These are phyloP conservation scores for Lasiurus cinereus DNA, from an alignment of 2,113 vertebrate species.

Conservation along the genomic window DNA sequence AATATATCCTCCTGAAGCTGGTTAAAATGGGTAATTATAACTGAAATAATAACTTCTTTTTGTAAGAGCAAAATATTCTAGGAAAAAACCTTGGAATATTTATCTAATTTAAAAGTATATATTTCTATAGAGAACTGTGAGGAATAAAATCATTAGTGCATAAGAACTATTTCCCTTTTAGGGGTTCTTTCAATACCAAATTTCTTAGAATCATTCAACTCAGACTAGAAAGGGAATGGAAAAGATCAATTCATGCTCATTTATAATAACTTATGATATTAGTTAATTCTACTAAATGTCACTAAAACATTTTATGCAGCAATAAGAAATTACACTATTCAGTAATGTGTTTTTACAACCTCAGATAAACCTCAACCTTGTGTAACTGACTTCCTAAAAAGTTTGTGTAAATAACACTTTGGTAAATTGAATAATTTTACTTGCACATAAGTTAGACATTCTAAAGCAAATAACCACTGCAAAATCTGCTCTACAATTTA, in stretches of 20 bases:
- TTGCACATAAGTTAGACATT: slow-evolving; percentile 58
- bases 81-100: neutral
- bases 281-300: slow-evolving; percentile 69
- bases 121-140: slow-evolving; percentile 24
- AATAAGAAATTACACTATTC: slow-evolving; percentile 71
- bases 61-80: slow-evolving; percentile 58
- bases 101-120: slow-evolving; percentile 56
- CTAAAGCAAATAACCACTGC: slow-evolving; percentile 57
- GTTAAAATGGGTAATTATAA: slow-evolving; percentile 30
- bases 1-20: slow-evolving; percentile 45
- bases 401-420: slow-evolving; percentile 73
- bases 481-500: slow-evolving; percentile 44
- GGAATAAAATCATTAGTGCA: slow-evolving; percentile 39
- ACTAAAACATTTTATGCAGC: slow-evolving; percentile 70
- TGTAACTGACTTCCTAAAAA: slow-evolving; percentile 77
- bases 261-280: slow-evolving; percentile 61
- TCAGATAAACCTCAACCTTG: slow-evolving; percentile 68
- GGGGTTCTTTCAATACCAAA: slow-evolving; percentile 42
- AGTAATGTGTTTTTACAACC: slow-evolving; percentile 72
- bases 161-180: slow-evolving; percentile 40
- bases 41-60: slow-evolving; percentile 30
- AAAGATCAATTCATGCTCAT: slow-evolving; percentile 62
- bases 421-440: slow-evolving; percentile 72
- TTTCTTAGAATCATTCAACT: slow-evolving; percentile 65
- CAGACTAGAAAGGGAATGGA: slow-evolving; percentile 44